Percentiles rank a stretch among this genome's conserved stretches.
Conservation (phyloP, 2,797 vertebrate species). For the Pantherophis alleghaniensis region DNA sequence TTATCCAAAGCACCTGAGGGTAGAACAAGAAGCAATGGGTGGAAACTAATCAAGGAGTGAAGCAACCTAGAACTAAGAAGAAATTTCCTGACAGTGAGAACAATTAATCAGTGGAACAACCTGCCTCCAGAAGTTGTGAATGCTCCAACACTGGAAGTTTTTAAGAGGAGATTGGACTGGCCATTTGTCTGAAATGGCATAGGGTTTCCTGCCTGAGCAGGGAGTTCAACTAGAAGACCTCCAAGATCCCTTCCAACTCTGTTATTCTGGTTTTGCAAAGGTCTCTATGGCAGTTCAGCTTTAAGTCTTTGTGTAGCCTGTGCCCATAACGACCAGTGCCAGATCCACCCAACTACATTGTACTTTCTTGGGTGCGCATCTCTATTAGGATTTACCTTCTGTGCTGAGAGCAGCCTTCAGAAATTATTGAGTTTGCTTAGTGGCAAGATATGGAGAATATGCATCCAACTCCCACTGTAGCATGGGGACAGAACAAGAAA, state of each 20-base stretch:
- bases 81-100: neutral
- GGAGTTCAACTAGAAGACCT: neutral
- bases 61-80: neutral
- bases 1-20: neutral
- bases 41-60: neutral
- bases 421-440: neutral
- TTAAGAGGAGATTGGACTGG: neutral
- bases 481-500: neutral
- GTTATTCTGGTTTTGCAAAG: neutral
- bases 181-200: neutral
- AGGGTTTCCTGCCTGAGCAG: neutral
- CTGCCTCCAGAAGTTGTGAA: neutral
- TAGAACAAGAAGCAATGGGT: neutral
- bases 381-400: neutral
- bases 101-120: neutral
- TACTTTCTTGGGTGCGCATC: neutral
- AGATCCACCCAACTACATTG: too few species aligned
- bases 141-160: neutral
- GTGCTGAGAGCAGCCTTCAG: neutral
- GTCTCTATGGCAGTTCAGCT: neutral
- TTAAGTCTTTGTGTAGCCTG: neutral
- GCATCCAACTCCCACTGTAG: neutral
- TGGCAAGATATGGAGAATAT: neutral
- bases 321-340: neutral
- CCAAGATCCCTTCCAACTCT: too few species aligned